Base-by-base conservation (phyloP, 2,888 invertebrate genomes). In the Pherbina coryleti region DNA sequence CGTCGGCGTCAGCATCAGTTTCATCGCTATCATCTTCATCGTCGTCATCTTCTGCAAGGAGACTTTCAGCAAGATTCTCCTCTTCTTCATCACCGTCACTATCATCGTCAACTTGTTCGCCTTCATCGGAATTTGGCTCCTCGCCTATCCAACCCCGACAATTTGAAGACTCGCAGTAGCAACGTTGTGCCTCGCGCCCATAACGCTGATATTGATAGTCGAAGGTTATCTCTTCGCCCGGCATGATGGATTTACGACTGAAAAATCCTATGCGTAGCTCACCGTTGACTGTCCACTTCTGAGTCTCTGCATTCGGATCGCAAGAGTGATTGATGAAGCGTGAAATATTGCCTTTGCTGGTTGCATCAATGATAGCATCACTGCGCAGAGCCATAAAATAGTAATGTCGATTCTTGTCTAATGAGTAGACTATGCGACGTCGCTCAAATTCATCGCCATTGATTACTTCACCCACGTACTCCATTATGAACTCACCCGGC, bases 251-350 rank as follows among this genome's bases (percentile, higher is more conserved):
- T 81, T 95, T 92, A 80, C 94, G 94, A 82, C 98, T 95, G 90
- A 99, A 99, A 91, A 99, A 99, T 0, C 99, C 99, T 84, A 99
- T 97, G 82, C 99, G 92, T 64, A 98, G 90, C 88, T 97, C 97
- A 0, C 97, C 97, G 85, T 96, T 96, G 0, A 97, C 97, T 0
- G 96, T 97, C 97, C 97, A 97, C 91, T 99, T 99, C 90, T 99
- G 98, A 0, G 99, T 99, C 90, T 98, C 98, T 4, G 98, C 96
- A 89, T 99, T 99, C 0, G 99, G 99, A 84, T 98, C 98, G 88
- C 99, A 99, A 66, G 98, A 98, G 89, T 99, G 99, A 90, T 99
- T 99, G 84, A 99, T 98, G 87, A 99, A 99, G 57, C 99, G 92
- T 0, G 99, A 98, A 79, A 97, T 94, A 88, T 98, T 99, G 49